Base-by-base conservation (phyloP, 2,888 invertebrate genomes). In the Drosophila stalkeri region DNA sequence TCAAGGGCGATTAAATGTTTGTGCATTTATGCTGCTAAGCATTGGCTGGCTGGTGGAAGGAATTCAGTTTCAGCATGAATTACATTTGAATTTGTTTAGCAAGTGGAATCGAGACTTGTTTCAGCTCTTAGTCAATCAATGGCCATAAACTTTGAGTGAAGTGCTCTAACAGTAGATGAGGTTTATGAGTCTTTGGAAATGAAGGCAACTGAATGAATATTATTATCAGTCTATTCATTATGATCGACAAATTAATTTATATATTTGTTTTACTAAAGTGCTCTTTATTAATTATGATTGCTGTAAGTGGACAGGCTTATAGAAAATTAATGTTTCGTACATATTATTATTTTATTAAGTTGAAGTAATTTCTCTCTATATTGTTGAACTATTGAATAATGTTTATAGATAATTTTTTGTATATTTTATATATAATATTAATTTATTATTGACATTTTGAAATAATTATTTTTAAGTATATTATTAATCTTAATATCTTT, bases 1-100 rank as follows among this genome's bases (percentile, higher is more conserved):
- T 64, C 75, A 75, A 51, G 46, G 57, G 67, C 61, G 61, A 64
- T 76, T 76, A 64, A 62, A 49, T 67, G 41, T 49, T 35, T 18
- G 14, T 46, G 46, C 60, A 57, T 47, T 69, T 60, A 46, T 55
- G 41, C 18, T 16, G 18, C 54, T 23, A 18, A 27, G 31, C 35
- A 33, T 7, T 18, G 27, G 11, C 0, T 12, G n/a, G n/a, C n/a
- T 12, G 20, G 18, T 16, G n/a, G 47, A 12, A 23, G 31, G 27
- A 27, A 20, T 9, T 70, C 33, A 41, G 44, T 35, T 43, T 14
- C 39, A 64, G 35, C 23, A 35, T 20, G 33, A 52, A 23, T 60
- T 44, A 12, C 44, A 65, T 18, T 44, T 43, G 4, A 44, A 12
- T 37, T 46, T 27, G 59, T n/a, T 23, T 20, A 18, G 56, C 33